phyloP scores from a whole-genome alignment of 2,888 invertebrate species.

The Eupelmus urozonus region DNA sequence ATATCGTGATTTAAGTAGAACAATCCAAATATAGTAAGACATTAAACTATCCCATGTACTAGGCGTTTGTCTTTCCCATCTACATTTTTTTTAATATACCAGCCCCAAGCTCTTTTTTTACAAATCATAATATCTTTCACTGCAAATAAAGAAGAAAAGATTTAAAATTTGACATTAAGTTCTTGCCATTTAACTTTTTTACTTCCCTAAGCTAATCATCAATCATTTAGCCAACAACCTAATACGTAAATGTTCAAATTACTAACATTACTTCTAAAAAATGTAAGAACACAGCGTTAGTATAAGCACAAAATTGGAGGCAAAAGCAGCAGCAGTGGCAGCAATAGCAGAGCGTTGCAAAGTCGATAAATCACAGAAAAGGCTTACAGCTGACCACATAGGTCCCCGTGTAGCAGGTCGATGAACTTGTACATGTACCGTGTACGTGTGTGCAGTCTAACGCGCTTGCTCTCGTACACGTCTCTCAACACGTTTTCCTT shows the following conservation, averaged over 20 bases:
- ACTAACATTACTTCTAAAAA: too few relatives aligned
- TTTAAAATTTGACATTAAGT: too few relatives aligned
- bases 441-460: constrained; percentile 1
- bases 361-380: constrained; percentile 46
- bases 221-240: too few relatives aligned
- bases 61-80: too few relatives aligned
- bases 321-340: neutral
- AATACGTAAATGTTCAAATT: too few relatives aligned
- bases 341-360: constrained; percentile 30
- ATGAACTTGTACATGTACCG: constrained; percentile 26
- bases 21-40: neutral
- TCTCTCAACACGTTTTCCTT: constrained; percentile 15
- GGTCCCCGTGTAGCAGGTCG: constrained; percentile 24
- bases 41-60: too few relatives aligned
- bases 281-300: constrained; percentile 2
- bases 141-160: too few relatives aligned
- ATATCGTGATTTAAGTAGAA: constrained; percentile 1
- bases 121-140: too few relatives aligned
- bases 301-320: constrained; percentile 21
- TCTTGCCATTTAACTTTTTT: too few relatives aligned
- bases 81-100: too few relatives aligned
- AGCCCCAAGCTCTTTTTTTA: too few relatives aligned
- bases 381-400: constrained; percentile 42
- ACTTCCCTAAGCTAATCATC: too few relatives aligned
- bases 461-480: neutral